Conservation (phyloP, 2,888 invertebrate species). For the Ochropacha duplaris region DNA sequence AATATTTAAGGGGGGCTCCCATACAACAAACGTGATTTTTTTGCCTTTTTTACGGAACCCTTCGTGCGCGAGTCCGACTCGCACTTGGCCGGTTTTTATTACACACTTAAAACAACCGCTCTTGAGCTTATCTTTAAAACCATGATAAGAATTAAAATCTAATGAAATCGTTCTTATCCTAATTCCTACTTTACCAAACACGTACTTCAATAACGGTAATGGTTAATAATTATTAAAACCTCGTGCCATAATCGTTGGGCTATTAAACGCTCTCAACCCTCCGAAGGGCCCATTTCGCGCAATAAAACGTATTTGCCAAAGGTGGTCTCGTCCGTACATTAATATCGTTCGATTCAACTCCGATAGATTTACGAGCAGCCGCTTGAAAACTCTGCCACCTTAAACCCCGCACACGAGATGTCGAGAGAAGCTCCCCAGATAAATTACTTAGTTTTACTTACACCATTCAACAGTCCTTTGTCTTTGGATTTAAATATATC, state of each 20-base stretch:
- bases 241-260: constrained; percentile 16
- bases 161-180: constrained; percentile 15
- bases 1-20: too few relatives aligned
- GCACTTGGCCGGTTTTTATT: too few relatives aligned
- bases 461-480: constrained; percentile 35
- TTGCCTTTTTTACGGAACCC: too few relatives aligned
- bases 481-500: constrained; percentile 13
- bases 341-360: constrained; percentile 38
- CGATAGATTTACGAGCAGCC: constrained; percentile 42
- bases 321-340: constrained; percentile 32
- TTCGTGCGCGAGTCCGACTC: too few relatives aligned
- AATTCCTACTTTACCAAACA: constrained; percentile 13
- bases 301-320: constrained; percentile 31
- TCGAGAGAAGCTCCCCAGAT: constrained; percentile 30
- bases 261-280: constrained; percentile 16
- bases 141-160: neutral
- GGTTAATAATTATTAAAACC: constrained; percentile 22
- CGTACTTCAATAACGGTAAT: constrained; percentile 30
- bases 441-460: constrained; percentile 43
- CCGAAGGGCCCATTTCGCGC: constrained; percentile 27
- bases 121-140: too few relatives aligned
- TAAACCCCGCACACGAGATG: constrained; percentile 31
- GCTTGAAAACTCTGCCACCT: constrained; percentile 43
- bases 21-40: too few relatives aligned
- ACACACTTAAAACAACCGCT: too few relatives aligned